Evolutionary conservation across 2,888 invertebrate genomes (phyloP), one percentile per base, ranked within the genome.

Genomic region (Dicyrtoma fusca): DNA sequence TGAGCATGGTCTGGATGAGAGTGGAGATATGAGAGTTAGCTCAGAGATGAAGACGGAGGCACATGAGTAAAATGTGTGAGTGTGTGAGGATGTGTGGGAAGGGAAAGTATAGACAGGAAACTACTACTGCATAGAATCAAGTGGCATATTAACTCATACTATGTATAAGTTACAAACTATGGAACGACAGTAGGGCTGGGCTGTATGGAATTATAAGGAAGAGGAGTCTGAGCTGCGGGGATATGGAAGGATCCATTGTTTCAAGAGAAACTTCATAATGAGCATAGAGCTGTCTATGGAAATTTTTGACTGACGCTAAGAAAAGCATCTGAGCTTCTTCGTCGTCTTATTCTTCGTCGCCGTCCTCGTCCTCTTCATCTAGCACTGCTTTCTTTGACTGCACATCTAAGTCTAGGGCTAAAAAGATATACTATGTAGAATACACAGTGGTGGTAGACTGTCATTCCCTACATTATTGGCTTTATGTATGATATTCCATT

Each of bases 291-390:
- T 55, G 55, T 57, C 49, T 49, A 69, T 69, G 69, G 42, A 57
- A 69, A 69, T 69, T 69, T 69, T 69, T 69, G 69, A 69, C 44
- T 69, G 69, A 69, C 69, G 69, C 69, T 69, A 65, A 65, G 65
- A 65, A 65, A 65, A 25, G 65, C 65, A 13, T 26, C 47, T 53
- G 34, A 21, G 14, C 57, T 19, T 34, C 42, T 42, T 44, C n/a
- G 4, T 26, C n/a, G n/a, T n/a, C n/a, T n/a, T n/a, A n/a, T n/a
- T n/a, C n/a, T n/a, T n/a, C n/a, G n/a, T n/a, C n/a, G n/a, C n/a
- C n/a, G n/a, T n/a, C n/a, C n/a, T 61, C 17, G 19, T 61, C 42
- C 17, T 14, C 42, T 42, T 44, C 21, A 53, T 53, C 17, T 11
- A 19, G 8, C 3, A 34, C 34, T 34, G 34, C 34, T 34, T 53